Conservation (phyloP, 1,140 invertebrate genomes). For the Cydia amplana region DNA sequence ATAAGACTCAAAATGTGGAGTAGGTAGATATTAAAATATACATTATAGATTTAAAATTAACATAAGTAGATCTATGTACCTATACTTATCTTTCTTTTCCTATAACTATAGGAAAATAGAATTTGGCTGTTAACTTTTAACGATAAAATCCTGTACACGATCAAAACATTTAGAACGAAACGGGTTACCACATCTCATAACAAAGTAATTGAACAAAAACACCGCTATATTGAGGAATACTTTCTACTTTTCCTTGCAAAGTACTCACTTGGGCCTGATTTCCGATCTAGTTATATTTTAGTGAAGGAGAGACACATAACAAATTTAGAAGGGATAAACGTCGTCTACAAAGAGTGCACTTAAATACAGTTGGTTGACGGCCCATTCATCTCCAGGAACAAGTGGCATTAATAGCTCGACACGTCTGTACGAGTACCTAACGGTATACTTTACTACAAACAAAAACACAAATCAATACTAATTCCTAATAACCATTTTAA, state of each 20-base stretch:
- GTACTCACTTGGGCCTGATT: background rate
- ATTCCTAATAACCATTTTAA: slow-evolving; percentile 4
- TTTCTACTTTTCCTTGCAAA: background rate
- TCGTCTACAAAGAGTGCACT: background rate
- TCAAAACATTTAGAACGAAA: background rate
- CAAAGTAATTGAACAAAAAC: background rate
- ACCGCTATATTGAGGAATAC: too few relatives aligned
- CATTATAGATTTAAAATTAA: background rate
- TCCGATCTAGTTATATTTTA: background rate
- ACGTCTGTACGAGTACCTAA: background rate
- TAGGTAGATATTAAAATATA: background rate
- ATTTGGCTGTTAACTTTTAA: background rate
- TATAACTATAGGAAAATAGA: background rate
- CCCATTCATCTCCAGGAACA: background rate
- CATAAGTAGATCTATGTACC: background rate
- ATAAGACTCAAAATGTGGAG: background rate
- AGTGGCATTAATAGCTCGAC: background rate
- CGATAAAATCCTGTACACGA: background rate
- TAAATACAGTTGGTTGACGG: background rate
- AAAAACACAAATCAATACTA: slow-evolving; percentile 16
- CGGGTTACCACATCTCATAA: background rate
- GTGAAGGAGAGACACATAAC: background rate
- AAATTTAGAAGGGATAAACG: background rate
- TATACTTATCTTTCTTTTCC: background rate
- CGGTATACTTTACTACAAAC: background rate